Evolutionary conservation across 2,797 vertebrate genomes (phyloP).

Genomic region (Ctenopoma multispine): DNA sequence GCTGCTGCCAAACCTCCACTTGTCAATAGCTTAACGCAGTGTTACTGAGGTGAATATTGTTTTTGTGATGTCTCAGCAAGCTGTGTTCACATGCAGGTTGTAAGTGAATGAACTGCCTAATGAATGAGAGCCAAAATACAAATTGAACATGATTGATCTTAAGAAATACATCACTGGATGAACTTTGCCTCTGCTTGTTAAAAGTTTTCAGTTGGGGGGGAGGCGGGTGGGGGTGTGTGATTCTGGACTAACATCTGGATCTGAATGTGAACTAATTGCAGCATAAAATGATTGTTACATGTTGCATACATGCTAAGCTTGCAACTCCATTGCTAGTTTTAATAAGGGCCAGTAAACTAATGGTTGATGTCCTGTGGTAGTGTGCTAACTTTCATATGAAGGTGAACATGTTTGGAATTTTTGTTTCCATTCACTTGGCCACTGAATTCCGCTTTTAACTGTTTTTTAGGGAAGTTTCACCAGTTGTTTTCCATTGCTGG

Average conservation of each 20-base stretch:
- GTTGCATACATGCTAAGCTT: conserved; percentile 16
- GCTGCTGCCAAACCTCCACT: conserved; percentile 35
- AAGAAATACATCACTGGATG: neutral
- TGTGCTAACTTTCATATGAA: conserved; percentile 36
- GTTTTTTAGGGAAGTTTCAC: conserved; percentile 35
- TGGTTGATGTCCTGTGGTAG: conserved; percentile 12
- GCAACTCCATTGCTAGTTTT: conserved; percentile 35
- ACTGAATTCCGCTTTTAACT: conserved; percentile 18
- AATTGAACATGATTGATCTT: conserved; percentile 12
- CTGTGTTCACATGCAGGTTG: conserved; percentile 42
- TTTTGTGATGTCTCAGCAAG: conserved; percentile 21
- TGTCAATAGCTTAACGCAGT: conserved; percentile 32
- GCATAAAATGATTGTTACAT: conserved; percentile 2
- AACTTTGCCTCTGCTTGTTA: conserved; percentile 5
- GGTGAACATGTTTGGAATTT: conserved; percentile 13
- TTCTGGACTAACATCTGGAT: conserved; percentile 11
- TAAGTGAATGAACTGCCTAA: conserved; percentile 20
- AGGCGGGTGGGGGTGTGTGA: too few species aligned
- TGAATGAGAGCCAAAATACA: conserved; percentile 36
- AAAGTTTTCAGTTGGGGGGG: neutral
- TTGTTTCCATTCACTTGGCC: conserved; percentile 1
- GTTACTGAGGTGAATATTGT: conserved; percentile 40
- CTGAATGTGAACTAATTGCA: conserved; percentile 15
- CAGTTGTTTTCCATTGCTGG: conserved; percentile 2
- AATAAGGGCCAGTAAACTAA: conserved; percentile 30